Evolutionary conservation across 2,797 vertebrate genomes (phyloP).

Genomic region (Bradypus variegatus): DNA sequence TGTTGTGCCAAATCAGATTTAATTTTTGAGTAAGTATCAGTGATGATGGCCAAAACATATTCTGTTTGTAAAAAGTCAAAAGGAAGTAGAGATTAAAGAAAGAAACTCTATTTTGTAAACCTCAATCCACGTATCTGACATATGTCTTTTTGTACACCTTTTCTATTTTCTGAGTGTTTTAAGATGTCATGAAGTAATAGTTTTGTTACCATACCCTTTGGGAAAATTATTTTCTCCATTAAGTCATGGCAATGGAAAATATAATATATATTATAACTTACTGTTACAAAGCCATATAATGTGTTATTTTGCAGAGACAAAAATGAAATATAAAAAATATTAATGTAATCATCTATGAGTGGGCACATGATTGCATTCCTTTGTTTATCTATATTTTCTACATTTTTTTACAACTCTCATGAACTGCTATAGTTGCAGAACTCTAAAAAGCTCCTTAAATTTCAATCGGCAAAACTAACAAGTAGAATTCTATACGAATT

Average conservation of each 20-base stretch:
- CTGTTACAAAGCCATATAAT: not conserved
- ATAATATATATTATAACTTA: not conserved
- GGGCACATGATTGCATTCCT: not conserved
- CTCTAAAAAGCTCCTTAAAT: not conserved
- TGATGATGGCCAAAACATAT: constrained; percentile 99
- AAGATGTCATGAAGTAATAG: not conserved
- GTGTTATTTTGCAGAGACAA: not conserved
- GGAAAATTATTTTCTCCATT: constrained; percentile 9
- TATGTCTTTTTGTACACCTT: not conserved
- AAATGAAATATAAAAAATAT: not conserved
- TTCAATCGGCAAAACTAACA: not conserved
- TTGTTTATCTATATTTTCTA: not conserved
- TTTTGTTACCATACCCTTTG: not conserved
- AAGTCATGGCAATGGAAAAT: constrained; percentile 6
- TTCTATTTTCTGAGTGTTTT: not conserved
- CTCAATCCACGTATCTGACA: not conserved
- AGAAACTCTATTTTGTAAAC: constrained; percentile 16
- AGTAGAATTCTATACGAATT: not conserved
- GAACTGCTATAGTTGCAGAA: not conserved
- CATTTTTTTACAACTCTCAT: not conserved
- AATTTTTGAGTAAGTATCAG: constrained; percentile 95
- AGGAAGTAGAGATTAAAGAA: constrained; percentile 1
- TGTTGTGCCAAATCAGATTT: constrained; percentile 97
- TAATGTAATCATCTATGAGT: not conserved
- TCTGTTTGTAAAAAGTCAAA: constrained; percentile 76